Percentiles rank a stretch among this genome's conserved stretches.
Evolutionary conservation across 2,113 vertebrate genomes (phyloP).

Genomic region (Cyanistes caeruleus): DNA sequence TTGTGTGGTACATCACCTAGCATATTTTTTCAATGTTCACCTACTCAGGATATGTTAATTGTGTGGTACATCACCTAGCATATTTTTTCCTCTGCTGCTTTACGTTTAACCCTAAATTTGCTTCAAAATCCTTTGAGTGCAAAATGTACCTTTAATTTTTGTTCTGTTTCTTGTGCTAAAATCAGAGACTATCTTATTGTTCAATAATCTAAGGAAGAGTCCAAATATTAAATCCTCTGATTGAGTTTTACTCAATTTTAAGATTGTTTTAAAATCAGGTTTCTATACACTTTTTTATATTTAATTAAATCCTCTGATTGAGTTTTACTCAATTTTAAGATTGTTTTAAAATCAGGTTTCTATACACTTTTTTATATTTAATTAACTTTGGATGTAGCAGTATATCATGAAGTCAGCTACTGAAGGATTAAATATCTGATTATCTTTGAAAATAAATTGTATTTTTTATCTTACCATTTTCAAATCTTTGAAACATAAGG

Average conservation of each 20-base stretch:
- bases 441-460: background rate
- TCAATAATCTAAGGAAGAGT: background rate
- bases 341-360: background rate
- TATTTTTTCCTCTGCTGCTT: background rate
- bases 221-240: background rate
- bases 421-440: background rate
- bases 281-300: background rate
- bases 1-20: background rate
- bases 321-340: background rate
- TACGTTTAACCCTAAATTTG: background rate
- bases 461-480: background rate
- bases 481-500: background rate
- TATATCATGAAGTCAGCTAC: background rate
- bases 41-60: background rate
- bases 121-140: background rate
- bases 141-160: background rate
- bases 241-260: background rate
- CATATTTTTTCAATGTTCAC: background rate
- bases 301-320: background rate
- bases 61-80: background rate
- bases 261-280: background rate
- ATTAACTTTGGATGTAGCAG: background rate
- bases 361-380: background rate
- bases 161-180: background rate
- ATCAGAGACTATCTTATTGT: background rate